Conservation (phyloP, 2,888 invertebrate species). For the Erebia epiphron region DNA sequence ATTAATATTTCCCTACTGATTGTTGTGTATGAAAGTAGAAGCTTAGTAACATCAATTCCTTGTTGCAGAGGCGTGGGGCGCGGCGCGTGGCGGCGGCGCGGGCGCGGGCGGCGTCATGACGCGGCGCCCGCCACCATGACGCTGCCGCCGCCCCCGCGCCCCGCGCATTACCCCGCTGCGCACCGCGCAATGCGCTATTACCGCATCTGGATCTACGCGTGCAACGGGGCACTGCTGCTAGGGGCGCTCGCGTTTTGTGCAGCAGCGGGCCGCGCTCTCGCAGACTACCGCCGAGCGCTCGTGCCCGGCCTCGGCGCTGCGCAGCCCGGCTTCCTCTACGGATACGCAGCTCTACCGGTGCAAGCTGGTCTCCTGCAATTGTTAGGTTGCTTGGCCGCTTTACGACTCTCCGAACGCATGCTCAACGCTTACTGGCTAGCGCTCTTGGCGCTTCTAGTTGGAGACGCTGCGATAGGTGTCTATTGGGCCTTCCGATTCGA, state of each 20-base stretch:
- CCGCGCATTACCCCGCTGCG: constrained; percentile 81
- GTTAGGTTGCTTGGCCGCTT: constrained; percentile 91
- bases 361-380: constrained; percentile 88
- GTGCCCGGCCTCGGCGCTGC: constrained; percentile 89
- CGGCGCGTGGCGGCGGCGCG: constrained; percentile 82
- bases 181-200: constrained; percentile 89
- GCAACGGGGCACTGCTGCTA: constrained; percentile 93
- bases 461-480: constrained; percentile 92
- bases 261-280: constrained; percentile 87
- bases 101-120: constrained; percentile 81
- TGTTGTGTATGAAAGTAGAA: not conserved
- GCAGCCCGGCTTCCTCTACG: constrained; percentile 93
- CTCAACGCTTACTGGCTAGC: constrained; percentile 93
- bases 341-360: constrained; percentile 90
- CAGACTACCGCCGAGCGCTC: constrained; percentile 87
- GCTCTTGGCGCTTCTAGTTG: constrained; percentile 89
- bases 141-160: constrained; percentile 83
- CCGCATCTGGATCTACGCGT: constrained; percentile 96
- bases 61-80: constrained; percentile 79
- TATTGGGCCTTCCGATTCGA: constrained; percentile 93
- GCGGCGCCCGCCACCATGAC: constrained; percentile 82
- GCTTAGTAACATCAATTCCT: not conserved
- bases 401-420: constrained; percentile 90
- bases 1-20: no score
- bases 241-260: constrained; percentile 91